Conservation (phyloP, 2,113 vertebrate species). For the Plotosus lineatus region DNA sequence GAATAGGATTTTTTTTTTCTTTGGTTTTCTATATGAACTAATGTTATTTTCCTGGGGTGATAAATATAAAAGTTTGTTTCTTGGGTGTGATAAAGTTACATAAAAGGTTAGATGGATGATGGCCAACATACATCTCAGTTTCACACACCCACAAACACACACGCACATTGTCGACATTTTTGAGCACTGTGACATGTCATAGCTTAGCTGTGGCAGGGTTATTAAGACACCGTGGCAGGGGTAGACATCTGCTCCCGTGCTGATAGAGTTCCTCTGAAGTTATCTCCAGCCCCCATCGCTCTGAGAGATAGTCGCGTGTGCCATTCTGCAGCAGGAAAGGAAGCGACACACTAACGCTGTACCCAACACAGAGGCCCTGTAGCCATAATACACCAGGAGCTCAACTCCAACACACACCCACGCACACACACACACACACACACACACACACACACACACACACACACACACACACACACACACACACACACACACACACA, state of each 20-base stretch:
- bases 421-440: background rate
- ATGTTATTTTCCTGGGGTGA: background rate
- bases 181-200: slow-evolving; percentile 51
- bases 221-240: slow-evolving; percentile 72
- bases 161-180: background rate
- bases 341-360: slow-evolving; percentile 77
- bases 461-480: background rate
- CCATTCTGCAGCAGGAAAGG: slow-evolving; percentile 59
- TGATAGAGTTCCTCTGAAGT: slow-evolving; percentile 79
- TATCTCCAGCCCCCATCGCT: slow-evolving; percentile 76
- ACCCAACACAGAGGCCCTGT: slow-evolving; percentile 71
- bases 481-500: background rate
- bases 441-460: background rate
- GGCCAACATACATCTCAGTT: background rate
- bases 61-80: background rate
- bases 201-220: slow-evolving; percentile 74
- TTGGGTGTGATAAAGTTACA: background rate
- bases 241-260: slow-evolving; percentile 82
- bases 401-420: slow-evolving; percentile 41
- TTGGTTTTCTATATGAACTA: background rate
- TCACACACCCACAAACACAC: slow-evolving; percentile 1
- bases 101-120: background rate
- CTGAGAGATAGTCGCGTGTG: slow-evolving; percentile 26
- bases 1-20: background rate
- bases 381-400: slow-evolving; percentile 67